Evolutionary conservation across 2,797 vertebrate species (phyloP), one percentile per base, ranked within the genome.

Genomic region (Vespertilio murinus): DNA sequence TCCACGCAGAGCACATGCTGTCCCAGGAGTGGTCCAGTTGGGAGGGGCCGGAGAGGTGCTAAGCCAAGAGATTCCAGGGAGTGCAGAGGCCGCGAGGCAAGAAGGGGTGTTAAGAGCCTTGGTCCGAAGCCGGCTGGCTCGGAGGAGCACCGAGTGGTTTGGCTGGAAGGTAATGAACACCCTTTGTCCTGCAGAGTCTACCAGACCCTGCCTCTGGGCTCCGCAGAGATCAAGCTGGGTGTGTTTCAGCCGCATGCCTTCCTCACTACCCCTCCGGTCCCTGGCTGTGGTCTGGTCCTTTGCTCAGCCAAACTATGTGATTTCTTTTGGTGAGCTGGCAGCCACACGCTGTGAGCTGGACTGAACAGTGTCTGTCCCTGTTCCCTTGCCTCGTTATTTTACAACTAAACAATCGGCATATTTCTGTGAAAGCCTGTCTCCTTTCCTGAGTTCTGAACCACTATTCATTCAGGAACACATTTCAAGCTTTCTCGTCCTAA

Each of bases 311-410:
- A 92, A 96, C 67, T 95, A 86, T 95, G 96, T 73, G 85, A 95
- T 93, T 92, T 95, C 96, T 94, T 95, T 70, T 84, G 93, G 96
- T 93, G 94, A 96, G 96, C 93, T 95, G 95, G 96, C 95, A 96
- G 95, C 84, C 95, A 88, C 94, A 92, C 4, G 59, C 94, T 92
- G 61, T 40, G 87, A 96, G 94, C 90, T 90, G 94, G 90, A 87
- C 88, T 78, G 90, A 90, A 89, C 94, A 92, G 78, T 87, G 38
- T 61, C 70, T 83, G 93, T 96, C 96, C 96, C 93, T 94, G 93
- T 97, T 96, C 88, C 82, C 82, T 96, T 25, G 65, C 93, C 94
- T 95, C 74, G 35, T 89, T 93, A 88, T 95, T 96, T 96, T 95
- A 96, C 93, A 94, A 87, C 87, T 88, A 87, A 95, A 96, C 95